Base-by-base conservation (phyloP, 2,797 vertebrate species). In the Helicolenus hilgendorfi region DNA sequence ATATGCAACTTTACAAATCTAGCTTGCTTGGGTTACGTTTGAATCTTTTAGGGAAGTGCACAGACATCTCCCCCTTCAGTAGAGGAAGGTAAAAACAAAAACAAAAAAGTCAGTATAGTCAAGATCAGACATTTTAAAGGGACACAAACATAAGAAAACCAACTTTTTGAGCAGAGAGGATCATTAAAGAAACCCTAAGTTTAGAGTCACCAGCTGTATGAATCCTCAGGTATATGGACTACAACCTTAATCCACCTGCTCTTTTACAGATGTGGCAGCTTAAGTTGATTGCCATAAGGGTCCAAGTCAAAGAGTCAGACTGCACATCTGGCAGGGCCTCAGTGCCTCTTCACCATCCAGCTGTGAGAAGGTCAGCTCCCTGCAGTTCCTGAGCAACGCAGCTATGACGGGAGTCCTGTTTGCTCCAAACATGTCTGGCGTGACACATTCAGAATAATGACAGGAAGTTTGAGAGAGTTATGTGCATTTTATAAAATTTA, bases 321-420 rank as follows among this genome's bases (percentile, higher is more conserved):
- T n/a, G 79, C 79, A 83, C 83, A 79, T 85, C 75, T 85, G 83
- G 71, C 59, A 58, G 70, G 4, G 73, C n/a, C 45, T 72, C 27
- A 1, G 45, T 6, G 31, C 11, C 56, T 35, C 59, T 31, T 20
- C 77, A 68, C 26, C n/a, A 18, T 4, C 56, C 73, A 65, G 73
- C 82, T 84, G 82, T 68, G 65, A 35, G 45, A 63, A 22, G 35
- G 64, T 70, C 11, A 13, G 33, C 38, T 36, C 24, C 35, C 22
- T 27, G 3, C 24, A 33, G 70, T 62, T 60, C 56, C 35, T 20
- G 9, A 73, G 62, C 56, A 70, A 71, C 15, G 5, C 45, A 1
- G 7, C 36, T 3, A 78, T 41, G 65, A 60, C 55, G 18, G 8
- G 4, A 41, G 45, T 31, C 56, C 8, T 3, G n/a, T 67, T 77